Evolutionary conservation across 1,140 invertebrate genomes (phyloP), one percentile per base, ranked within the genome.

Genomic region (Hycleus cichorii): DNA sequence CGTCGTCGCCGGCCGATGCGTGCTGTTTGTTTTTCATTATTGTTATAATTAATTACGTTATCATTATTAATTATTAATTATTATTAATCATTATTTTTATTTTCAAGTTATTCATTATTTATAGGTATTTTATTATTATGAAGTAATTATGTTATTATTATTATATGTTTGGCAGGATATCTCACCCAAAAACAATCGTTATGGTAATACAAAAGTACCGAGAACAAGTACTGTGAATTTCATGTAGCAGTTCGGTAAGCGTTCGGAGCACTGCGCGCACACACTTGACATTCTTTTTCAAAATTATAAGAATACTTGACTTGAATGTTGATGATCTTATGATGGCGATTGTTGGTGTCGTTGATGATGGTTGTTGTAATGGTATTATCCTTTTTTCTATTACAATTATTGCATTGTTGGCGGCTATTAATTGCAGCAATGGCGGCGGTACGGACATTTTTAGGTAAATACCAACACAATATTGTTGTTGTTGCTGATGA

Each of bases 161-260:
- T 54, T 65, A 57, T 57, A 65, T 69, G 62, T 73, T 72, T 72
- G 70, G 70, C 70, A 72, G 70, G 70, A 72, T 72, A 72, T 70
- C 72, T 73, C 72, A 73, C 69, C 72, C 72, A 68, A 71, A 69
- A 71, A 69, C 67, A 69, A 68, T 59, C 60, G 64, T 60, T 60
- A 65, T 65, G 49, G 54, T 66, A 62, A 68, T 69, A 71, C 68
- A 68, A 68, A 68, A 68, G 69, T 71, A 71, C 66, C 68, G 66
- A 68, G 60, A 60, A 62, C 49, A 69, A 65, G 67, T 70, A 62
- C 68, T 69, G 67, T 64, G 63, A 72, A 69, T 68, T 69, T 64
- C 64, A 67, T 63, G 67, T 69, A 71, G 64, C 64, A 71, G 69
- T 72, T 70, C 68, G 50, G 62, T 55, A 52, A 70, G 67, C 64